These are phyloP conservation scores for Thomomys bottae DNA, from an alignment of 2,113 vertebrate genomes.

Conservation along the genomic window DNA sequence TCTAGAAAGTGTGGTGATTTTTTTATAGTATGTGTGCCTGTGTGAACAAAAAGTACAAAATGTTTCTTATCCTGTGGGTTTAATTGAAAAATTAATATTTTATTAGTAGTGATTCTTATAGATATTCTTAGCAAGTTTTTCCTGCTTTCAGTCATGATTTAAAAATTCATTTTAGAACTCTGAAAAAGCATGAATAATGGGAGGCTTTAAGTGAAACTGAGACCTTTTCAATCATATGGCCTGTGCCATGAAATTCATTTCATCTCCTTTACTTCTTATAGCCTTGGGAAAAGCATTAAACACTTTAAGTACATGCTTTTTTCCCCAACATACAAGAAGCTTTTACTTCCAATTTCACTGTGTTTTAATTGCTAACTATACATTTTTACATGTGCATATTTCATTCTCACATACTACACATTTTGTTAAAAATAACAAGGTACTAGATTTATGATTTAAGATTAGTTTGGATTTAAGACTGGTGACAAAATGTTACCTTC, in stretches of 20 bases:
- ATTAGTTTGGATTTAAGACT: not conserved
- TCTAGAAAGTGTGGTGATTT: not conserved
- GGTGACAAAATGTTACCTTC: not conserved
- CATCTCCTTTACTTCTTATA: not conserved
- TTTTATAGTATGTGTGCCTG: not conserved
- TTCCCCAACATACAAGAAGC: not conserved
- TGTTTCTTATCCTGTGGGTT: not conserved
- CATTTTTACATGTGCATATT: not conserved
- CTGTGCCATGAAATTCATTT: not conserved
- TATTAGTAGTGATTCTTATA: not conserved
- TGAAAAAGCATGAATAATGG: not conserved
- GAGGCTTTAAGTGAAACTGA: not conserved
- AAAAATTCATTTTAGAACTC: not conserved
- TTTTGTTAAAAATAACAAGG: not conserved
- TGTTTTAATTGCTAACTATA: not conserved
- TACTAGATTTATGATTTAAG: not conserved
- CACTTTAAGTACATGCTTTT: not conserved
- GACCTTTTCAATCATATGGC: not conserved
- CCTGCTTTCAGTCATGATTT: not conserved
- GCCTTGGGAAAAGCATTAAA: not conserved
- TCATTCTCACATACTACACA: not conserved
- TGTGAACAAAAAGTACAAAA: conserved; percentile 19
- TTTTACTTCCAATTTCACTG: not conserved
- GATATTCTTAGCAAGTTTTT: not conserved
- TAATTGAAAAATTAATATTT: conserved; percentile 54